Base-by-base conservation (phyloP, 2,888 invertebrate species). In the Drosophila subsilvestris region DNA sequence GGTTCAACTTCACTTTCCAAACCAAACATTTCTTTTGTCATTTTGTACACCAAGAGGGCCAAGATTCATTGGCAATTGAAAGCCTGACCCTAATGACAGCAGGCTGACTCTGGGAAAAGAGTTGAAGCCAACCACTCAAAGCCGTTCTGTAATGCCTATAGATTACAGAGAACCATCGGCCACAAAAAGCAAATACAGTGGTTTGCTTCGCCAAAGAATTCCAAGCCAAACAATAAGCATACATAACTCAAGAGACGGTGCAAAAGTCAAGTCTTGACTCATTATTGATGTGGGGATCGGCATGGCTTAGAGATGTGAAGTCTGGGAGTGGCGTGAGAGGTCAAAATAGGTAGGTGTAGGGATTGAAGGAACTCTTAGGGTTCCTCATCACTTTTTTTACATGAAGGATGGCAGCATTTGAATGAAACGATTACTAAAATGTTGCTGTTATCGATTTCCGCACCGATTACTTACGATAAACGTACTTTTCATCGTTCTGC, bases 31-130 rank as follows among this genome's bases (percentile, higher is more conserved):
- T 58, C 42, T 47, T 42, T 54, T 63, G 43, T 44, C 18, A 44
- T 10, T 47, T 57, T 12, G 14, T 25, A 5, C 2, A 17, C 18
- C 17, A 22, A 3, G 57, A 12, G 12, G 14, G 22, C 37, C 32
- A 9, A 44, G 37, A 45, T 9, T 55, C 17, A n/a, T 47, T 18
- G 51, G 29, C 67, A 68, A 73, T 79, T 79, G 77, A 74, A 71
- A 57, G 53, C 51, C 55, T 86, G 80, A 80, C 80, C 84, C 61
- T 83, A 80, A 83, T 82, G 86, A 86, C 68, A 73, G 74, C 54
- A 56, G 62, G 56, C 50, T 63, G 76, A 49, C 79, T 67, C 14
- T 37, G 37, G 78, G 49, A 59, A 66, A 59, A 25, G 18, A 12
- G n/a, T 37, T 37, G 7, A 37, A 7, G n/a, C 37, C 37, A n/a